Percentiles rank a stretch among this genome's conserved stretches.
Conservation (phyloP, 2,113 vertebrate genomes). For the Tachycineta bicolor region DNA sequence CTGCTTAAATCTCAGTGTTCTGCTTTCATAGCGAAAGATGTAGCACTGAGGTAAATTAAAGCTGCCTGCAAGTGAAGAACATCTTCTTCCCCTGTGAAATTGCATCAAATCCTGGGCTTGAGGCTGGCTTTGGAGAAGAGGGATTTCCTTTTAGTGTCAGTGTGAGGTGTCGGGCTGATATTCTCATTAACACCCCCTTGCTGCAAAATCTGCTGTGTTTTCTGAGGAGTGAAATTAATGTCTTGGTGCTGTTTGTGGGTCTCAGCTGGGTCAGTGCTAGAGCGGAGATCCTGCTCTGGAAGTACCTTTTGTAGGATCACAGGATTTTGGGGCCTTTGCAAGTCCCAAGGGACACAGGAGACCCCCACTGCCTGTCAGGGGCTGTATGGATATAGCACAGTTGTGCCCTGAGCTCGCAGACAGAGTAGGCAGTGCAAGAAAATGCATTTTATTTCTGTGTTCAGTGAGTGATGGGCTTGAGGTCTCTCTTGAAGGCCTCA, state of each 20-base stretch:
- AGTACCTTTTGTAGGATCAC: rapidly evolving
- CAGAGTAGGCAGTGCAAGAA: background rate
- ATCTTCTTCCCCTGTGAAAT: background rate
- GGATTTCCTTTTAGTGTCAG: background rate
- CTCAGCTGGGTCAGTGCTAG: background rate
- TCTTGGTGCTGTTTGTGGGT: background rate
- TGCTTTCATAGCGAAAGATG: background rate
- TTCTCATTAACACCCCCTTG: background rate
- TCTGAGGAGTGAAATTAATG: background rate
- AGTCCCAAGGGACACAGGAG: background rate
- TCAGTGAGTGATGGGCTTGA: background rate
- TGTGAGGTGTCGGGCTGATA: rapidly evolving
- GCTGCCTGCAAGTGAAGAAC: background rate
- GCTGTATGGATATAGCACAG: rapidly evolving
- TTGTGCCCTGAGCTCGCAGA: background rate
- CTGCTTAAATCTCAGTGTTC: background rate
- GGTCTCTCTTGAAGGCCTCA: background rate
- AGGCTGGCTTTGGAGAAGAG: background rate
- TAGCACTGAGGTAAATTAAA: background rate
- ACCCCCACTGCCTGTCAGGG: rapidly evolving
- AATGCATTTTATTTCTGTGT: background rate
- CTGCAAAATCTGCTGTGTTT: background rate
- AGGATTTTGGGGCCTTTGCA: background rate
- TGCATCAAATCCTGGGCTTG: background rate
- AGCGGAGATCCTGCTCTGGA: background rate